phyloP scores from a whole-genome alignment of 2,113 vertebrate species.

The Oncorhynchus nerka region DNA sequence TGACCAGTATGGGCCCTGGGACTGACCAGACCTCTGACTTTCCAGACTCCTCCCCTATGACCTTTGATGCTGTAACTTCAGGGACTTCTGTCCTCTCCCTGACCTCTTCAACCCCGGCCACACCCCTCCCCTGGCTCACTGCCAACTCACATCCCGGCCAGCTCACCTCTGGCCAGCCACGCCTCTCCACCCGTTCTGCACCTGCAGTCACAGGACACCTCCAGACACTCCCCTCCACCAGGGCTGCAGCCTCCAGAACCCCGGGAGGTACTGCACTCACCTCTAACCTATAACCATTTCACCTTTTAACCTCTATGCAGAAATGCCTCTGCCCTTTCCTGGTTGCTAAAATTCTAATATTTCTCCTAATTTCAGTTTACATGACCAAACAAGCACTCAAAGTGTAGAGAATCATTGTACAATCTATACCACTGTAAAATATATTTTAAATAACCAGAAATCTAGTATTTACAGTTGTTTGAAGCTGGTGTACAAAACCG shows the following conservation, averaged over 20 bases:
- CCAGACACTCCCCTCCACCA: constrained; percentile 31
- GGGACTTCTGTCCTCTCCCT: constrained; percentile 53
- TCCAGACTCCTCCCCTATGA: background rate
- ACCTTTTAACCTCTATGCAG: too few species aligned
- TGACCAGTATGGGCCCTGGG: constrained; percentile 3
- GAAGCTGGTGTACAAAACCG: too few species aligned
- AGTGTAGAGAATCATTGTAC: too few species aligned
- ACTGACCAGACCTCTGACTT: background rate
- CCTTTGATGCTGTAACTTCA: constrained; percentile 17
- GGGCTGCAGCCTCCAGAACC: constrained; percentile 33
- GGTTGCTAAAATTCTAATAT: too few species aligned
- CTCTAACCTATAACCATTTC: constrained; percentile 12
- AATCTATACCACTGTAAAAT: too few species aligned
- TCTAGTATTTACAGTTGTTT: too few species aligned
- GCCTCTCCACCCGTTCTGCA: constrained; percentile 47
- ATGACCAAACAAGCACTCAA: too few species aligned
- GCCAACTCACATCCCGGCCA: constrained; percentile 28
- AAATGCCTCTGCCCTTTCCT: too few species aligned
- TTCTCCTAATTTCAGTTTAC: too few species aligned
- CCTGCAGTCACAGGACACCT: constrained; percentile 18
- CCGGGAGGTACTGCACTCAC: constrained; percentile 45
- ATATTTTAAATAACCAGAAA: too few species aligned
- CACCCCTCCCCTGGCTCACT: constrained; percentile 63
- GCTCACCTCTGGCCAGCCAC: constrained; percentile 40
- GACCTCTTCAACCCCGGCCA: constrained; percentile 49